Evolutionary conservation across 2,888 invertebrate species (phyloP), one percentile per base, ranked within the genome.

Genomic region (Xylocampa areola): DNA sequence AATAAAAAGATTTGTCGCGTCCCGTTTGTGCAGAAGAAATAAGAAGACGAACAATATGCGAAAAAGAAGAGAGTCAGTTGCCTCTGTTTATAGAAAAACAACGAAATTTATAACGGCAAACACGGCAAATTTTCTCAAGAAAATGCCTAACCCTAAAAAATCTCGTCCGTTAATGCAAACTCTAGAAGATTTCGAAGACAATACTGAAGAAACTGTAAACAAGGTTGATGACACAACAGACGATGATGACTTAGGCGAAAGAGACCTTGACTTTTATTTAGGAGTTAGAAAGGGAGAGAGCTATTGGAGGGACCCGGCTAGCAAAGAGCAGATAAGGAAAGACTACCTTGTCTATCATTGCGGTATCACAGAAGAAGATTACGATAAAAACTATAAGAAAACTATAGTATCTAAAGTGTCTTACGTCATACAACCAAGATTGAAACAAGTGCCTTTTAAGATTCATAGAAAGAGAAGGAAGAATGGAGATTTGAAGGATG

Each of bases 391-490:
- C 21, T 86, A 85, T 45, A 90, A 87, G 54, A 90, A 76, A 29
- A 68, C 76, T 1, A 54, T 75, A 10, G 48, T 70, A 2, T 76
- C 82, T 0, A 88, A 86, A 72, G 72, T 75, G 0, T 79, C 83
- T 13, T 78, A 79, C 43, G 75, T 78, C 1, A 62, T 74, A 5
- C 88, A 85, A 47, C 90, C 89, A 0, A 88, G 73, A 70, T 65
- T 91, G 3, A 93, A 90, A 64, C 94, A 93, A 82, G 92, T 94
- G 25, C 93, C 94, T 53, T 93, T 94, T 62, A 92, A 91, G 73
- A 92, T 94, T 27, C 88, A 92, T 44, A 90, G 76, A 50, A 92
- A 88, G 17, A 61, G 51, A 53, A 84, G 81, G 21, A 90, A 83
- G 58, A 76, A 76, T 3, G 80, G 77, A 2, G 79, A 81, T 32